Evolutionary conservation across 2,888 invertebrate species (phyloP), one percentile per base, ranked within the genome.

Genomic region (Amphiduros pacificus): DNA sequence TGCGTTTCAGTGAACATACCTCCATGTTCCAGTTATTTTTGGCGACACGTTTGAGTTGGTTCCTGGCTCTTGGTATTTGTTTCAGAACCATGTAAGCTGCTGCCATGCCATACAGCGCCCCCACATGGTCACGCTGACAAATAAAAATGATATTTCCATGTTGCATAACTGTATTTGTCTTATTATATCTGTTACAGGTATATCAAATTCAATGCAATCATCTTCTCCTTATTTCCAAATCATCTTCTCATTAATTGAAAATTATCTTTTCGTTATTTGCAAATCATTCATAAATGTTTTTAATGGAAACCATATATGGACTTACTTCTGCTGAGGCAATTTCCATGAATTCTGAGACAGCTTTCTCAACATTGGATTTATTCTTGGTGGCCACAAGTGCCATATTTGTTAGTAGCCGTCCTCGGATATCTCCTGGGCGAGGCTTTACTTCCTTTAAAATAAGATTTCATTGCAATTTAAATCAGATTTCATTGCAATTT

Each of bases 21-120:
- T 96, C 94, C 71, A 95, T 93, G 17, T 90, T 93, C 97, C 97
- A 98, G 0, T 86, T 85, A 56, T 89, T 88, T 69, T 93, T 91
- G 0, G 91, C 88, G 22, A 97, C 88, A 29, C 94, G 86, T 82
- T 98, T 98, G 56, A 99, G 81, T 73, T 95, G 92, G 80, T 93
- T 94, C 73, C 95, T 90, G 0, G 97, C 96, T 55, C 94, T 87
- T 22, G 94, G 94, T 0, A 89, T 88, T 73, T 85, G 96, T 79
- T 97, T 98, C 53, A 94, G 83, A 27, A 94, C 87, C 76, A 94
- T 90, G 77, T 92, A 91, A 0, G 89, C 93, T 55, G 88, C 89
- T 24, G 94, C 91, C 75, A 92, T 88, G 11, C 94, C 95, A 63
- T 94, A 87, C 63, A 93, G 89, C 17, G 93, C 88, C 9, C 93